phyloP scores from a whole-genome alignment of 23 tunicate genomes.

The Oikopleura vanhoeffeni region DNA sequence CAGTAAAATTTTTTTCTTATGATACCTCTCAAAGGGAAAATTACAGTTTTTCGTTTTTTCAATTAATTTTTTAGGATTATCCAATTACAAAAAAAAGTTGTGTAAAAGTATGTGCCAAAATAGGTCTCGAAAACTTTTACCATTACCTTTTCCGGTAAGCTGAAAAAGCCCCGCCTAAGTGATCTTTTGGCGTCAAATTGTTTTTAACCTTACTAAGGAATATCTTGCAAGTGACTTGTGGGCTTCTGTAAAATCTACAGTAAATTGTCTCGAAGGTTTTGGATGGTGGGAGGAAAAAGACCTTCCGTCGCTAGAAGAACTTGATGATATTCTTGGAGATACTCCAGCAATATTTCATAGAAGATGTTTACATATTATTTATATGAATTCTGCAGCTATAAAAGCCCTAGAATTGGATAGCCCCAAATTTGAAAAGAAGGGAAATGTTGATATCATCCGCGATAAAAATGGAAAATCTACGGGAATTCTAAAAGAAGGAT shows the following conservation, averaged over 20 bases:
- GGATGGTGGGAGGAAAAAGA: background rate
- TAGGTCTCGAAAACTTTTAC: too few species aligned
- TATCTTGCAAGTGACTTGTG: background rate
- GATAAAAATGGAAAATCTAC: conserved; percentile 24
- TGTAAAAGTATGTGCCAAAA: too few species aligned
- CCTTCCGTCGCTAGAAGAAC: background rate
- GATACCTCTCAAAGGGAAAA: too few species aligned
- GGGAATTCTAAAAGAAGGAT: conserved; percentile 41
- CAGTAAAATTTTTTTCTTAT: too few species aligned
- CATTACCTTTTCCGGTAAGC: too few species aligned
- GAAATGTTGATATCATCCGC: background rate
- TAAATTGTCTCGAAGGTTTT: background rate
- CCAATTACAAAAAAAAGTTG: too few species aligned
- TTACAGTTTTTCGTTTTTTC: too few species aligned
- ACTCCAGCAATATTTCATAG: background rate
- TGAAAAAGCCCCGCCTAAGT: too few species aligned
- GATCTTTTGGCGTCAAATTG: too few species aligned
- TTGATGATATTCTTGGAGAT: background rate
- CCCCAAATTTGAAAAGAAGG: background rate
- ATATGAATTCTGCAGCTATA: background rate
- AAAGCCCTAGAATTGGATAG: background rate
- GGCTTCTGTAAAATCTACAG: background rate
- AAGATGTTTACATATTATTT: background rate
- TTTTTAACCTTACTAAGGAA: background rate
- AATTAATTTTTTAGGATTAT: too few species aligned